Evolutionary conservation across 2,888 invertebrate genomes (phyloP), one percentile per base, ranked within the genome.

Genomic region (Lasioglossum calceatum): DNA sequence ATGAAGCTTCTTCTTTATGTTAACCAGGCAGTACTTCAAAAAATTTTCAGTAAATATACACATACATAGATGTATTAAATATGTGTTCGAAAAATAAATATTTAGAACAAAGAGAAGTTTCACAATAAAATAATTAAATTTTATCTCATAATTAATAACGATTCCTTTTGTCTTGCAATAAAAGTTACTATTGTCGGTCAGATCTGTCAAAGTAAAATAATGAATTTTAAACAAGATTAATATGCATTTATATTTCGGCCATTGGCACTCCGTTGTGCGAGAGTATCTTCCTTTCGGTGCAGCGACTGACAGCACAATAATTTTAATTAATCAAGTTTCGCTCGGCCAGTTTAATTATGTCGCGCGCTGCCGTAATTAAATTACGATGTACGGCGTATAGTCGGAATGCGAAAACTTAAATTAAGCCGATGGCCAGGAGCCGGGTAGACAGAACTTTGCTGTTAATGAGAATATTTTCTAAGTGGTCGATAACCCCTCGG

Each of bases 391-490:
- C 16, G 32, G 10, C 23, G 27, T 32, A n/a, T 36, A n/a, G 16
- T 73, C 42, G 16, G 16, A 44, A 75, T 64, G 47, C 47, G 36
- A 81, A 67, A 76, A 64, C 72, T 36, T 71, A 61, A 61, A 70
- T 79, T 58, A 54, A 42, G 23, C 42, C n/a, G 72, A 72, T 44
- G 27, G 58, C 16, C 32, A 23, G 27, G 12, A 47, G 4, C 42
- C 39, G 23, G 67, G 27, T n/a, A 58, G 39, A 44, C 77, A 47
- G 77, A 77, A 67, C 67, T 44, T 77, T 47, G 75, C 75, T 77
- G 80, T 84, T 88, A 88, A 88, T 85, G 83, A 83, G 88, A 88
- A 82, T 77, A 85, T 85, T 82, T 54, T 78, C 78, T 75, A 74
- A 84, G 84, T 73, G 77, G 32, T 67, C 77, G 70, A 42, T 58